phyloP scores from a whole-genome alignment of 2,113 vertebrate genomes.

The Phyllostomus discolor region DNA sequence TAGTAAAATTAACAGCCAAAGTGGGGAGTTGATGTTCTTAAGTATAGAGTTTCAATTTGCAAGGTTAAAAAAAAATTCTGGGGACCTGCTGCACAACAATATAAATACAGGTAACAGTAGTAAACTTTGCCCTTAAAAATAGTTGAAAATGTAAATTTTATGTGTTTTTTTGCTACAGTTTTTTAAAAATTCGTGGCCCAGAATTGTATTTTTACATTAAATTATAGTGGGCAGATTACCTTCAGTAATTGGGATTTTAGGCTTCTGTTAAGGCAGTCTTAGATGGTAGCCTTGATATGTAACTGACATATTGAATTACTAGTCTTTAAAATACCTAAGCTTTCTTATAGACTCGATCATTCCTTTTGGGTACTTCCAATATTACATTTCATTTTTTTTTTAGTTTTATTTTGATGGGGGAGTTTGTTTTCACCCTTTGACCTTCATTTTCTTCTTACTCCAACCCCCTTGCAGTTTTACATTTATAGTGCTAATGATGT shows the following conservation, averaged over 20 bases:
- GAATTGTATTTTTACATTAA: neutral
- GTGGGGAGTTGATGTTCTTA: neutral
- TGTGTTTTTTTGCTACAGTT: neutral
- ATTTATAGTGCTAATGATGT: neutral
- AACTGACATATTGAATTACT: neutral
- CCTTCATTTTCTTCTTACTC: neutral
- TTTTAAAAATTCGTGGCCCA: neutral
- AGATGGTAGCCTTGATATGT: neutral
- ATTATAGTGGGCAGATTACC: neutral
- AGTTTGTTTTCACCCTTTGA: neutral
- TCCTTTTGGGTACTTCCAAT: neutral
- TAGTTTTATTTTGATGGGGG: neutral
- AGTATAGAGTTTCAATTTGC: neutral
- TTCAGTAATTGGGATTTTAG: neutral
- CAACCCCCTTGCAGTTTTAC: neutral
- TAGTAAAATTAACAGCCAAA: neutral
- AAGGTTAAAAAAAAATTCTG: neutral
- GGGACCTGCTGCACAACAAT: neutral
- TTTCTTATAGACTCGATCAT: neutral
- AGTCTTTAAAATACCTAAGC: neutral
- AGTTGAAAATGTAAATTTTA: neutral
- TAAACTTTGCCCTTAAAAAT: neutral
- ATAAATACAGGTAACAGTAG: neutral
- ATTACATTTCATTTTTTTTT: neutral
- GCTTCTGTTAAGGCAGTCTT: neutral